Evolutionary conservation across 2,888 invertebrate species (phyloP), one percentile per base, ranked within the genome.

Genomic region (Cerastoderma edule): DNA sequence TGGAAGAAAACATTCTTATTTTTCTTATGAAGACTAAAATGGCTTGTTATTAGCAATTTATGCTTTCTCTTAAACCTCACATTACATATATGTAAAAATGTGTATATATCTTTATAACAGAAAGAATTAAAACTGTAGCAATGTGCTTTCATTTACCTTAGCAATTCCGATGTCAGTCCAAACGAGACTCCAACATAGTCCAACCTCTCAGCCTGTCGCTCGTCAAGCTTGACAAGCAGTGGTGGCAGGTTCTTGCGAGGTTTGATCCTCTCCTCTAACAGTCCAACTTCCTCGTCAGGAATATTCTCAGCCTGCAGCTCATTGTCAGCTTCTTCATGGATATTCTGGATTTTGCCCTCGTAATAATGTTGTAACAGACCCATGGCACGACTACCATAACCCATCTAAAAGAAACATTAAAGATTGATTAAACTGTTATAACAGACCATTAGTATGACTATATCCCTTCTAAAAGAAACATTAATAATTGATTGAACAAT

Each of bases 101-200:
- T n/a, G n/a, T n/a, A n/a, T n/a, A n/a, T n/a, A n/a, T n/a, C n/a
- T n/a, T n/a, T n/a, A n/a, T n/a, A n/a, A n/a, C n/a, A n/a, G n/a
- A n/a, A n/a, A n/a, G n/a, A n/a, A n/a, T n/a, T n/a, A n/a, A n/a
- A n/a, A n/a, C n/a, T n/a, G n/a, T n/a, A n/a, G n/a, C n/a, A n/a
- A n/a, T n/a, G n/a, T n/a, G n/a, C n/a, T n/a, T n/a, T n/a, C n/a
- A n/a, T n/a, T n/a, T 85, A 98, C 93, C 96, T 98, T 50, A 98
- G 93, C n/a, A 99, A 93, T 0, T 95, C 95, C 77, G 95, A 95
- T 0, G 99, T 99, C 16, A 99, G 93, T 0, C 99, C 99, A 91
- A 95, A 99, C 0, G 98, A 97, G 2, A 98, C 98, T 6, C 99
- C 99, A 32, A 99, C 91, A 89, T 99, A 99, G 93, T 99, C 96